Base-by-base conservation (phyloP, 2,888 invertebrate species). In the Dryadula phaetusa region DNA sequence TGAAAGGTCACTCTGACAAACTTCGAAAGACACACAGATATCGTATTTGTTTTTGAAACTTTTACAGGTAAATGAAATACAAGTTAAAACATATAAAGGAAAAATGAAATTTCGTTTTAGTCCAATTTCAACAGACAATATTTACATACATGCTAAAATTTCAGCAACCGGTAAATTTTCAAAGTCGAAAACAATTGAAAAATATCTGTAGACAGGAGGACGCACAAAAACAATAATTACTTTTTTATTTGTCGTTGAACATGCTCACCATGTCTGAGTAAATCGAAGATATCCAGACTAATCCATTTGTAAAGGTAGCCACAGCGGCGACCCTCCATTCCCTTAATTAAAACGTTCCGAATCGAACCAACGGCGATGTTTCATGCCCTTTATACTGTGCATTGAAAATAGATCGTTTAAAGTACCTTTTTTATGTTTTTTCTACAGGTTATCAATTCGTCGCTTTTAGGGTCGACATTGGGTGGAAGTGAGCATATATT, bases 341-440 rank as follows among this genome's bases (percentile, higher is more conserved):
- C 81, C 85, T 88, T 91, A 90, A 91, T 91, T 89, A 90, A 89
- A 88, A 82, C 82, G 81, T 81, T 80, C 77, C 78, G 73, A 72
- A 77, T 75, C 74, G 77, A 77, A 76, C 70, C 78, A 74, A 75
- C 74, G 73, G 76, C 72, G 64, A 67, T 72, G 70, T 77, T 74
- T 71, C 72, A 70, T 69, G 74, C 66, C 71, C 71, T 74, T 73
- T 71, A 72, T 72, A 66, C 60, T 58, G 54, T 64, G 52, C 67
- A 67, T 70, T 62, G 64, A 66, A 68, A 66, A 66, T 69, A 68
- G 67, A 73, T 62, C 66, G 69, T 53, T 64, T 67, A 66, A 66
- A 46, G 52, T 66, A 49, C 42, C 58, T 66, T 58, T 66, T 70
- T 70, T 69, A 65, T 62, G 49, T 61, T 56, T 63, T 65, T 67